These are phyloP conservation scores for Oenanthe oenanthe DNA, from an alignment of 2,113 vertebrate species.

Conservation along the genomic window DNA sequence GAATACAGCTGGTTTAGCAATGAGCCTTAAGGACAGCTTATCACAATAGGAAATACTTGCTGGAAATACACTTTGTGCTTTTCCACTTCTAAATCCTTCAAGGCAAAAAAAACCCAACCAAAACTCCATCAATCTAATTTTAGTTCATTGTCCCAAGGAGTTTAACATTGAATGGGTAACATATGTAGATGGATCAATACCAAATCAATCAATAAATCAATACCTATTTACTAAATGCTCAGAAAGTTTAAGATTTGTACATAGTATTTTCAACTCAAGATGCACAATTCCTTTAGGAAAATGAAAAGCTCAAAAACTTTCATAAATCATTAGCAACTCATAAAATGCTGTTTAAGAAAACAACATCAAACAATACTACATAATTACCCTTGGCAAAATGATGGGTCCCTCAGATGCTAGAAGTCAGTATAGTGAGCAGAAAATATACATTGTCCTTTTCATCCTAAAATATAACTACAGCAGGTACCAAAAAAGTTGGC, in stretches of 20 bases:
- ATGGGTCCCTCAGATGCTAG: neutral
- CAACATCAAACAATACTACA: neutral
- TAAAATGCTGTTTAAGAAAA: neutral
- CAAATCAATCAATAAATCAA: neutral
- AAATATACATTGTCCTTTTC: neutral
- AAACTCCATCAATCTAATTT: neutral
- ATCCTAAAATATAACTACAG: neutral
- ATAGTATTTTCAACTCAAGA: neutral
- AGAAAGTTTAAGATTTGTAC: neutral
- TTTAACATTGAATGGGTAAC: neutral
- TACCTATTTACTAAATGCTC: neutral
- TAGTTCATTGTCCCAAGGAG: neutral
- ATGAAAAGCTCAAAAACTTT: neutral
- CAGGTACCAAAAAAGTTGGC: neutral
- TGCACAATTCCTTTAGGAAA: neutral
- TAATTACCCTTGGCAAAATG: neutral
- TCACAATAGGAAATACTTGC: neutral
- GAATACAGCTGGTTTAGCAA: neutral
- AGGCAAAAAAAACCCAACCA: neutral
- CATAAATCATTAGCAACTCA: neutral
- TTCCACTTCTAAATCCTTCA: neutral
- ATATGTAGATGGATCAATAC: neutral
- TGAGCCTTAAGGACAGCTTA: neutral
- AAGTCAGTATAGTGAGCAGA: neutral
- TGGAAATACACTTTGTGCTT: neutral